Evolutionary conservation across 2,888 invertebrate genomes (phyloP).

Genomic region (Crioceris asparagi): DNA sequence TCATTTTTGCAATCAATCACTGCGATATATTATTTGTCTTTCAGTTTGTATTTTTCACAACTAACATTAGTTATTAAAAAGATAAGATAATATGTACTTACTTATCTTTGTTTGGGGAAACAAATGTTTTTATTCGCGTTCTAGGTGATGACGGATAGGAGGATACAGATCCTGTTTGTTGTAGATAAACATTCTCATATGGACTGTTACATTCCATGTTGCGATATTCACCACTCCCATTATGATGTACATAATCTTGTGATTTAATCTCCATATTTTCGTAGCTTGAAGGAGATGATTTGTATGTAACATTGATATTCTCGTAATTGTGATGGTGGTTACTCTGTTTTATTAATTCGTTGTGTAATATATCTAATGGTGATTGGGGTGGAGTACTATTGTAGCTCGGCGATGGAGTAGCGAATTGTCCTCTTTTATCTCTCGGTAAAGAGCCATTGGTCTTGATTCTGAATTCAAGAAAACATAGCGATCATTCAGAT

Average conservation of each 20-base stretch:
- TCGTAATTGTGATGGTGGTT: slow-evolving; percentile 28
- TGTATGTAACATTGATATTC: slow-evolving; percentile 23
- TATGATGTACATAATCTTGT: slow-evolving; percentile 27
- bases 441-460: slow-evolving; percentile 82
- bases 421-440: slow-evolving; percentile 42
- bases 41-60: too few relatives aligned
- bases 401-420: slow-evolving; percentile 28
- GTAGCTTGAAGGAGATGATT: slow-evolving; percentile 25
- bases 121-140: slow-evolving; percentile 51
- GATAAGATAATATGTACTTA: slow-evolving; percentile 20
- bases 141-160: slow-evolving; percentile 42
- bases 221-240: slow-evolving; percentile 23
- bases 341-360: slow-evolving; percentile 24
- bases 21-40: too few relatives aligned
- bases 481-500: too few relatives aligned
- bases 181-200: slow-evolving; percentile 48
- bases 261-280: slow-evolving; percentile 31
- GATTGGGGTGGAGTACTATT: slow-evolving; percentile 41
- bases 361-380: slow-evolving; percentile 29
- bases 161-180: slow-evolving; percentile 39
- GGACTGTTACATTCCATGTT: slow-evolving; percentile 36
- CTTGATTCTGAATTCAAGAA: slow-evolving; percentile 54
- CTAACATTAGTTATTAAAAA: too few relatives aligned
- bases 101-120: slow-evolving; percentile 30
- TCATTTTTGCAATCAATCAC: too few relatives aligned